Evolutionary conservation across 2,113 vertebrate genomes (phyloP).

Genomic region (Bombycilla garrulus): DNA sequence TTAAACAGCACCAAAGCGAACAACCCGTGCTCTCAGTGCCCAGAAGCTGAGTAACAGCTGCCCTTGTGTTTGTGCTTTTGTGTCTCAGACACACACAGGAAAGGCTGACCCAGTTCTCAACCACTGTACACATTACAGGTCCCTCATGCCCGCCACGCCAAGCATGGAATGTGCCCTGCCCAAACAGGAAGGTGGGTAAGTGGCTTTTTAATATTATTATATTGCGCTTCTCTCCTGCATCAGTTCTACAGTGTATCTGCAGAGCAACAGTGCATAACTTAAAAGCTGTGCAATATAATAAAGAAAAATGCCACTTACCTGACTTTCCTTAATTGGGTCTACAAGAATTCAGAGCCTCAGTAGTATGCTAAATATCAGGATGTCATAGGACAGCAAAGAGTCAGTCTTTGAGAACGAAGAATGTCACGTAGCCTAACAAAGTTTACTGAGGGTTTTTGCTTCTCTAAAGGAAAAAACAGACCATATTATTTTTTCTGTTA

Average conservation of each 20-base stretch:
- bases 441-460: slow-evolving; percentile 19
- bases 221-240: neutral
- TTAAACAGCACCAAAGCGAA: neutral
- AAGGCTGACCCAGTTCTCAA: neutral
- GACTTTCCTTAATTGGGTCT: neutral
- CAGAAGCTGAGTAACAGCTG: neutral
- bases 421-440: slow-evolving; percentile 19
- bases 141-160: neutral
- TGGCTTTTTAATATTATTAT: slow-evolving; percentile 38
- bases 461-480: neutral
- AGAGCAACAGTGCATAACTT: neutral
- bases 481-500: neutral
- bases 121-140: neutral
- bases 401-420: neutral
- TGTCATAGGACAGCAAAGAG: neutral
- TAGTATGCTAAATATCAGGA: slow-evolving; percentile 26
- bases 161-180: neutral
- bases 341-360: slow-evolving; percentile 33
- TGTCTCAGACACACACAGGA: neutral
- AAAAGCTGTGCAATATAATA: slow-evolving; percentile 42
- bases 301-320: slow-evolving; percentile 49
- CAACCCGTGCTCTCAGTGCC: neutral
- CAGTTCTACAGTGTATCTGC: neutral
- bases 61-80: neutral
- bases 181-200: neutral